These are phyloP conservation scores for Pachymerium ferrugineum DNA, from an alignment of 2,888 invertebrate species.

Conservation along the genomic window DNA sequence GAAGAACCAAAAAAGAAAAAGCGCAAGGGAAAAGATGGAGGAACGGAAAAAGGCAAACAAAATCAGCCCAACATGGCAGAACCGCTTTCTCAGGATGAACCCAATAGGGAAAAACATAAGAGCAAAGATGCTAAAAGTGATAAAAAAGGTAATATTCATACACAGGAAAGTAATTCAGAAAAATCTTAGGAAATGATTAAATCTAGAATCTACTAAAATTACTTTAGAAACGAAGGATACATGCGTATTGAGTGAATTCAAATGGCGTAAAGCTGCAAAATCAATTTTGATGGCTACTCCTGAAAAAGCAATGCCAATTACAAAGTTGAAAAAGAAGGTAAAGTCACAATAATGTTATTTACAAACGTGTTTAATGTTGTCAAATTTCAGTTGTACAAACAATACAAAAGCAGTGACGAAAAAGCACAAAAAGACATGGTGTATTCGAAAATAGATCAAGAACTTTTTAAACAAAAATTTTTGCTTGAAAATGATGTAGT, in stretches of 20 bases:
- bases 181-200: no score
- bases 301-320: slow-evolving; percentile 62
- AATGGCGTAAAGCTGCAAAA: slow-evolving; percentile 43
- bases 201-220: no score
- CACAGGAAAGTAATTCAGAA: no score
- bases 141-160: slow-evolving; percentile 38
- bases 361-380: not conserved
- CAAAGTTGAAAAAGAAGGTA: slow-evolving; percentile 71
- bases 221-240: not conserved
- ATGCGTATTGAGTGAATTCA: slow-evolving; percentile 40
- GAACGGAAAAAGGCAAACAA: no score
- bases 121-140: slow-evolving; percentile 36
- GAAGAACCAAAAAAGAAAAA: not conserved
- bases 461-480: slow-evolving; percentile 7
- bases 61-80: no score
- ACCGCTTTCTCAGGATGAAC: no score
- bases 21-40: slow-evolving; percentile 40
- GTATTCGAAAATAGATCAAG: not conserved
- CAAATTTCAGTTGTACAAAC: not conserved
- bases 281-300: slow-evolving; percentile 51
- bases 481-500: not conserved
- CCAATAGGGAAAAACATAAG: slow-evolving; percentile 46
- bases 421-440: not conserved
- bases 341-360: not conserved
- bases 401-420: slow-evolving; percentile 3